Evolutionary conservation across 2,113 vertebrate genomes (phyloP).

Genomic region (Paradoxurus hermaphroditus): DNA sequence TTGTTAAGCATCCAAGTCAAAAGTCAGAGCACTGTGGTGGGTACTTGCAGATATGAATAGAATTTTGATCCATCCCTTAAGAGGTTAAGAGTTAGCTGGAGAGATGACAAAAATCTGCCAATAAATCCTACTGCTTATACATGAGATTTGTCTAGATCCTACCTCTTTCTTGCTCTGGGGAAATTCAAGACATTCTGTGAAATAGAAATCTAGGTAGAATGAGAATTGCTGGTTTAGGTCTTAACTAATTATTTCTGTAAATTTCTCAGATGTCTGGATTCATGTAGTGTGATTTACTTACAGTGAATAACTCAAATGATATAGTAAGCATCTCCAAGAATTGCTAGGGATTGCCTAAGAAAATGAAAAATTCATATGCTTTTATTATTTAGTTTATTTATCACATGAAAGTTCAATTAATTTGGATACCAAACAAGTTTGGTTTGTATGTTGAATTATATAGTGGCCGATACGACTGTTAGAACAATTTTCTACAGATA

Average conservation of each 20-base stretch:
- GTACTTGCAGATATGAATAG: background rate
- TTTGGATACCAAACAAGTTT: background rate
- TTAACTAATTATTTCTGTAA: slow-evolving; percentile 44
- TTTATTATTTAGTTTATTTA: slow-evolving; percentile 40
- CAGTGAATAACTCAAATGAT: background rate
- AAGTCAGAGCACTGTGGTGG: background rate
- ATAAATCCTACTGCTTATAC: slow-evolving; percentile 8
- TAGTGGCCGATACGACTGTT: background rate
- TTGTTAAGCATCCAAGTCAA: background rate
- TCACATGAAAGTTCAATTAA: background rate
- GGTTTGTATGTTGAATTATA: background rate
- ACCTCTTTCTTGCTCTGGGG: background rate
- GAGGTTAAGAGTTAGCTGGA: background rate
- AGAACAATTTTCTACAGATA: background rate
- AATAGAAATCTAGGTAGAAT: slow-evolving; percentile 16
- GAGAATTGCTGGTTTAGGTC: background rate
- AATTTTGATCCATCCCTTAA: background rate
- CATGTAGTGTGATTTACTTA: slow-evolving; percentile 25
- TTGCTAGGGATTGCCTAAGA: background rate
- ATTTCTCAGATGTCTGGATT: slow-evolving; percentile 27
- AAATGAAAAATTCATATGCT: background rate
- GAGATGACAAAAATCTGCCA: background rate
- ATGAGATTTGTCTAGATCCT: background rate
- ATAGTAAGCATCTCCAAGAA: background rate
- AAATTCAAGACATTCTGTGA: slow-evolving; percentile 22